phyloP scores from a whole-genome alignment of 1,140 invertebrate species.

The Lerema accius region DNA sequence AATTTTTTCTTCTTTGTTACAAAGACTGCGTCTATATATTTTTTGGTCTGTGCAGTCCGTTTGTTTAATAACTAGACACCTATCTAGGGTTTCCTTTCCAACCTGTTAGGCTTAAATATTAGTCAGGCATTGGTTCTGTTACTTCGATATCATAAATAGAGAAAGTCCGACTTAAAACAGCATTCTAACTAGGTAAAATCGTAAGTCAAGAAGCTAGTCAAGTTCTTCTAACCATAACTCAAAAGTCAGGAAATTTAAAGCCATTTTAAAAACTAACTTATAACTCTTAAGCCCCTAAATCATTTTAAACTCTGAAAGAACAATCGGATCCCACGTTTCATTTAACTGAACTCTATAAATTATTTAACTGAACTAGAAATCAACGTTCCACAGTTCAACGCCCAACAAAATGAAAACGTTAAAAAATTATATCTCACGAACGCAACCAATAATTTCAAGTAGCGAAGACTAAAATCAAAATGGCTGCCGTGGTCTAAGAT shows the following conservation, averaged over 20 bases:
- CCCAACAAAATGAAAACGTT: constrained; percentile 33
- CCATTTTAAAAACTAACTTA: not conserved
- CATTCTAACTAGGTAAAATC: not conserved
- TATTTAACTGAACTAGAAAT: not conserved
- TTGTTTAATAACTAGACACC: too few species aligned
- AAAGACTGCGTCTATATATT: too few species aligned
- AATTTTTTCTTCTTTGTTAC: too few species aligned
- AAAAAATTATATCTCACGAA: constrained; percentile 38
- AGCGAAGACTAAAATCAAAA: constrained; percentile 69
- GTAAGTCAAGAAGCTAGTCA: not conserved
- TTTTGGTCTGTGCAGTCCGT: too few species aligned
- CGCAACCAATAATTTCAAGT: constrained; percentile 54
- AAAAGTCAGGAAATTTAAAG: not conserved
- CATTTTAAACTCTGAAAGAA: constrained; percentile 1
- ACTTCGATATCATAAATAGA: too few species aligned
- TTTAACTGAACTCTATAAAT: constrained; percentile 27
- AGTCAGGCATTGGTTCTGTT: too few species aligned
- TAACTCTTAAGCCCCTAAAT: not conserved
- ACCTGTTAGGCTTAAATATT: too few species aligned
- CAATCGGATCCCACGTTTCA: constrained; percentile 8
- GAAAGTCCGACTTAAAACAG: not conserved
- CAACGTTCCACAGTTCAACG: constrained; percentile 8
- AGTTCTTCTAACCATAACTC: not conserved
- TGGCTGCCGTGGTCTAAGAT: constrained; percentile 61
- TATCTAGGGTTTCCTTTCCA: too few species aligned